A percentile compares a stretch with the other conserved stretches of the same genome.
phyloP scores from a whole-genome alignment of 1,140 invertebrate species.

The Batillaria attramentaria region DNA sequence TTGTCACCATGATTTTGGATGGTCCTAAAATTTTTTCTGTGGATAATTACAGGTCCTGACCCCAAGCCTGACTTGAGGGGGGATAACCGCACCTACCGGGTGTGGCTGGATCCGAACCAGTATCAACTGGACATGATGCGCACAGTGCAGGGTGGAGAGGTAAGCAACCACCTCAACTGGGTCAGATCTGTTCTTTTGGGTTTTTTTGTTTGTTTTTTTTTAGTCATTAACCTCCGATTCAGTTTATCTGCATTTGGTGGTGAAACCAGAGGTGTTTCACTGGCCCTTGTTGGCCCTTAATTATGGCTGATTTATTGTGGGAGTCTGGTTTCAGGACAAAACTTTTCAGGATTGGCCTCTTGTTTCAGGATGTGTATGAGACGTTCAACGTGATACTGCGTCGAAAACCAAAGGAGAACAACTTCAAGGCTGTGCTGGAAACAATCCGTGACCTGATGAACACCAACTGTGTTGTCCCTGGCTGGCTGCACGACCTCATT shows the following conservation, averaged over 20 bases:
- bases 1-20: too few relatives aligned
- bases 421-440: constrained; percentile 98
- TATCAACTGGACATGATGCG: constrained; percentile 91
- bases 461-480: constrained; percentile 98
- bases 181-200: neutral
- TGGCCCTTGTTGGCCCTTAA: too few relatives aligned
- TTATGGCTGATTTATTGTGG: too few relatives aligned
- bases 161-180: constrained; percentile 30
- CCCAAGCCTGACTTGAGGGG: constrained; percentile 82
- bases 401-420: constrained; percentile 99
- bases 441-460: constrained; percentile 99
- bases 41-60: constrained; percentile 80
- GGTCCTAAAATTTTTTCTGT: too few relatives aligned
- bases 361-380: constrained; percentile 82
- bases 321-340: too few relatives aligned
- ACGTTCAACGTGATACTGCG: constrained; percentile 98
- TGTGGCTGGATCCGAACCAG: constrained; percentile 97
- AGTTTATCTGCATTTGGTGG: too few relatives aligned
- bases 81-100: constrained; percentile 91
- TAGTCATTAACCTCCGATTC: neutral
- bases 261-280: too few relatives aligned
- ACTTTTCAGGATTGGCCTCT: too few relatives aligned
- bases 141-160: constrained; percentile 80
- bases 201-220: neutral
- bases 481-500: constrained; percentile 98